Conservation (phyloP, 2,888 invertebrate genomes). For the Hesperia comma region DNA sequence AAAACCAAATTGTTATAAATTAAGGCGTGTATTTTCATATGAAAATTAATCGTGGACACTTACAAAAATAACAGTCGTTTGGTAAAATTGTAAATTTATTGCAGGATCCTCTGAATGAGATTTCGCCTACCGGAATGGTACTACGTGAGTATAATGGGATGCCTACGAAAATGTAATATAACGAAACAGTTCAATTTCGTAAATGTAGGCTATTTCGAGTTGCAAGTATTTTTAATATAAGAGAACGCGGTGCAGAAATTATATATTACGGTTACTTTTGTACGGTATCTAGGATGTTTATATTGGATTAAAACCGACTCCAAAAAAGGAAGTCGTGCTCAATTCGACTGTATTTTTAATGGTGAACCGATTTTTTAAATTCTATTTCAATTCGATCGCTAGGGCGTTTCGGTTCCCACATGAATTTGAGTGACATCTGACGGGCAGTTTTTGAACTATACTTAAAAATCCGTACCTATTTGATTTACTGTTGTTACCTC, state of each 20-base stretch:
- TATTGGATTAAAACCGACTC: too few relatives aligned
- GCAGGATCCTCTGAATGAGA: constrained; percentile 19
- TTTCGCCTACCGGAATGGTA: constrained; percentile 23
- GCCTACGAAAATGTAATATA: constrained; percentile 24
- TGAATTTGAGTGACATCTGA: too few relatives aligned
- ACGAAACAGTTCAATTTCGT: constrained; percentile 29
- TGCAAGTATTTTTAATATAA: constrained; percentile 20
- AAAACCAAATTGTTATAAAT: too few relatives aligned
- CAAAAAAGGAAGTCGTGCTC: too few relatives aligned
- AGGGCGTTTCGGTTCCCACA: too few relatives aligned
- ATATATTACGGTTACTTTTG: constrained; percentile 2
- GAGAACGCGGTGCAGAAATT: constrained; percentile 8
- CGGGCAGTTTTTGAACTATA: too few relatives aligned
- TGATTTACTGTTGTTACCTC: too few relatives aligned
- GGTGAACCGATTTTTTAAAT: too few relatives aligned
- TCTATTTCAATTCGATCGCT: too few relatives aligned
- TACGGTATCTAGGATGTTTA: neutral
- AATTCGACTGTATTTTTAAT: too few relatives aligned
- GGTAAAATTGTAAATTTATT: constrained; percentile 15
- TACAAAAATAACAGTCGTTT: constrained; percentile 10
- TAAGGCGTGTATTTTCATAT: neutral
- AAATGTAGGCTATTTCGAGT: constrained; percentile 21
- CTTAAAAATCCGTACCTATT: too few relatives aligned
- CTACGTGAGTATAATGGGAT: constrained; percentile 7
- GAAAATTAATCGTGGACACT: neutral